Base-by-base conservation (phyloP, 2,113 vertebrate genomes). In the Antechinus flavipes region DNA sequence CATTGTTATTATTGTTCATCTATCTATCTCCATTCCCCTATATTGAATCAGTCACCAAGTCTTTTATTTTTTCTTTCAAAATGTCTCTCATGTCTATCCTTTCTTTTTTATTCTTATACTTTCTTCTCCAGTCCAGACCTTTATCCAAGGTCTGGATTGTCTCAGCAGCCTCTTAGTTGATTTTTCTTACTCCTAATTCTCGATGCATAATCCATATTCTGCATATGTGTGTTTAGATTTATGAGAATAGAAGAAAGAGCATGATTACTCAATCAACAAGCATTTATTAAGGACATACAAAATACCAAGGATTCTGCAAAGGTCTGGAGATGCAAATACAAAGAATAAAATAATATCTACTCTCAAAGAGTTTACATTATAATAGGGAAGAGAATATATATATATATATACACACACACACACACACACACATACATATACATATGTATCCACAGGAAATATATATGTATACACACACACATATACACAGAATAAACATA, bases 21-120 rank as follows among this genome's bases (percentile, higher is more conserved):
- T 52, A 91, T 53, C 50, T n/a, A 53, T 94, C n/a, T 54, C 30
- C 47, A 94, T 93, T 91, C 42, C 61, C 84, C 55, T 89, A 61
- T 95, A 89, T 52, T 24, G 25, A 95, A 14, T 61, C 26, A 91
- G 19, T 24, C 61, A 53, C 19, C 68, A 89, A 22, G 19, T 47
- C 25, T 54, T 90, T 42, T 54, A 54, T 54, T 56, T 26, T 91
- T 94, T 93, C 52, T 76, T 94, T 91, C 54, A 94, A 90, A 19
- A 54, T 91, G 35, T 26, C 49, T 91, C 7, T 54, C 35, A 54
- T 26, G 10, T 53, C 16, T 50, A 91, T 91, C 19, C 50, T 53
- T 91, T 91, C 30, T 54, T 50, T 84, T 91, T 6, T 22, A 50
- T 91, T 54, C 6, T 16, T n/a, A 94, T 47, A 24, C 35, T 16